Evolutionary conservation across 2,113 vertebrate species (phyloP).

Genomic region (Caranx melampygus): DNA sequence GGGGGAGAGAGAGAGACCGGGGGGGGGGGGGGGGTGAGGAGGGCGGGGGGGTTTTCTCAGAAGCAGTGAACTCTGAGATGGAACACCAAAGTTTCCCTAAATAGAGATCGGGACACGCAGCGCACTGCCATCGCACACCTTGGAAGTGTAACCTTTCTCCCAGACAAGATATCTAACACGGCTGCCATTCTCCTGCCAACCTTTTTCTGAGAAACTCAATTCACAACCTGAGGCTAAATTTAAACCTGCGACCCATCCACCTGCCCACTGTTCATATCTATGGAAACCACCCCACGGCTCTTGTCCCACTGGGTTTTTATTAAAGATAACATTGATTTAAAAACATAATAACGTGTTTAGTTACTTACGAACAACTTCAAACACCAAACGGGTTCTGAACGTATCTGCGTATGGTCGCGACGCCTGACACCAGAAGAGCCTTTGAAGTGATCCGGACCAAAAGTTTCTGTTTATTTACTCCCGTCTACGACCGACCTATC

Average conservation of each 20-base stretch:
- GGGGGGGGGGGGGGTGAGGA: no score
- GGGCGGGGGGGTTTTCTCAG: slow-evolving; percentile 71
- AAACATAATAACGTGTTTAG: not conserved
- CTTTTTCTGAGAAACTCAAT: slow-evolving; percentile 78
- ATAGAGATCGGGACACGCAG: slow-evolving; percentile 73
- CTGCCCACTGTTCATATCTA: slow-evolving; percentile 1
- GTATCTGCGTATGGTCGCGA: not conserved
- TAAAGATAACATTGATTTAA: not conserved
- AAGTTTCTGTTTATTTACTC: slow-evolving; percentile 66
- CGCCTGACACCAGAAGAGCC: slow-evolving; percentile 12
- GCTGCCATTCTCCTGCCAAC: slow-evolving; percentile 53
- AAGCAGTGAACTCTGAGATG: slow-evolving; percentile 75
- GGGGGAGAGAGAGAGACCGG: not conserved
- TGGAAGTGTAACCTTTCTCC: slow-evolving; percentile 75
- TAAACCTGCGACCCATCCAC: slow-evolving; percentile 30
- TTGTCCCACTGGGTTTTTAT: not conserved
- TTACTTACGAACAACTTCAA: not conserved
- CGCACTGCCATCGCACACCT: slow-evolving; percentile 69
- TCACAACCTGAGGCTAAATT: slow-evolving; percentile 72
- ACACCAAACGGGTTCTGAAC: not conserved
- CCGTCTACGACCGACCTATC: slow-evolving; percentile 3
- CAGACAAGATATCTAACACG: slow-evolving; percentile 79
- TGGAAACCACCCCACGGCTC: slow-evolving; percentile 14
- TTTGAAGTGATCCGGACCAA: not conserved
- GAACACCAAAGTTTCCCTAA: slow-evolving; percentile 74